These are phyloP conservation scores for Pterostichus niger DNA, from an alignment of 2,888 invertebrate genomes.

Conservation along the genomic window DNA sequence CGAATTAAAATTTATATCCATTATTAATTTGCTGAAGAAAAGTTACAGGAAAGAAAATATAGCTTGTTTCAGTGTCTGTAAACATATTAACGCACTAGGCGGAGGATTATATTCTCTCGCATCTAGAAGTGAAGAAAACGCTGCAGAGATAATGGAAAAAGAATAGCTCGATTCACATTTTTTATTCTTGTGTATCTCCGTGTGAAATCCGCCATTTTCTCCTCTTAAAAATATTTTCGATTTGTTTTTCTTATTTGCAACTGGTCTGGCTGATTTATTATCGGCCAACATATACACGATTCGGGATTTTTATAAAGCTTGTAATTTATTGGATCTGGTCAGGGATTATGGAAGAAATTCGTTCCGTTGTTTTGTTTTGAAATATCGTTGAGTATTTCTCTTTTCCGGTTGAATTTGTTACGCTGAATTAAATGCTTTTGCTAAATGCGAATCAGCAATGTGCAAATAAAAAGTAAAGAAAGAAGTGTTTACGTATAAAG, in stretches of 20 bases:
- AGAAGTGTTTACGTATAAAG: not conserved
- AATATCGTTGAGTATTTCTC: constrained; percentile 8
- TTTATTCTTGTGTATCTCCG: constrained; percentile 32
- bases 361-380: constrained; percentile 41
- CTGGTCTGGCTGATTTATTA: constrained; percentile 37
- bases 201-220: constrained; percentile 39
- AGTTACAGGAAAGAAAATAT: not conserved
- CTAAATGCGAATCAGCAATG: not conserved
- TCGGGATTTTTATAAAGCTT: constrained; percentile 58
- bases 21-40: too few relatives aligned
- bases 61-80: constrained; percentile 15
- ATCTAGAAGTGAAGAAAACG: constrained; percentile 8
- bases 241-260: constrained; percentile 49
- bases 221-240: constrained; percentile 48
- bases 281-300: constrained; percentile 48
- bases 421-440: too few relatives aligned
- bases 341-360: constrained; percentile 55
- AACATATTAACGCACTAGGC: constrained; percentile 53
- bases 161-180: constrained; percentile 38
- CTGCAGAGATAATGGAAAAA: constrained; percentile 55
- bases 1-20: too few relatives aligned
- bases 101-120: constrained; percentile 22
- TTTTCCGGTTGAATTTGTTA: not conserved
- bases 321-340: constrained; percentile 61
- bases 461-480: not conserved